A percentile compares a stretch with the other conserved stretches of the same genome.
Evolutionary conservation across 2,888 invertebrate genomes (phyloP).

Genomic region (Bugula neritina): DNA sequence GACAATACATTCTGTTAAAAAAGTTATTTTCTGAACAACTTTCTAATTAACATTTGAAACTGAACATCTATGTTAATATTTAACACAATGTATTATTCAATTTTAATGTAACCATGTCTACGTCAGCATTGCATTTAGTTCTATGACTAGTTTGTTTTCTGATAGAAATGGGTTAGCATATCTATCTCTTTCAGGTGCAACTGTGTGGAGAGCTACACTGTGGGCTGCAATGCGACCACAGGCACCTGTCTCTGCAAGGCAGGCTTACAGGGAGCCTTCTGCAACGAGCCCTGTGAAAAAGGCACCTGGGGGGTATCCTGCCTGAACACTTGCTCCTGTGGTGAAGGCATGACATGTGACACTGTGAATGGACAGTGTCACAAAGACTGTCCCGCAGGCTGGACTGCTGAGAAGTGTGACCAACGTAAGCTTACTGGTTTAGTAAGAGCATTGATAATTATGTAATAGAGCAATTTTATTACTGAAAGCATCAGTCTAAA

Average conservation of each 20-base stretch:
- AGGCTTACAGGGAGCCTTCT: conserved; percentile 46
- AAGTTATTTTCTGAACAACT: too few species aligned
- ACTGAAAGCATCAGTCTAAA: too few species aligned
- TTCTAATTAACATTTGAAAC: too few species aligned
- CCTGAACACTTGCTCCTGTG: conserved; percentile 41
- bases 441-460: too few species aligned
- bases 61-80: too few species aligned
- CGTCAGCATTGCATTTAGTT: too few species aligned
- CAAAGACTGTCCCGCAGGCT: conserved; percentile 46
- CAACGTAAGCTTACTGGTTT: conserved; percentile 44
- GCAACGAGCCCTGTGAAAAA: conserved; percentile 48
- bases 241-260: conserved; percentile 24
- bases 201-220: conserved; percentile 19
- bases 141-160: too few species aligned
- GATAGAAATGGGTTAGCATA: too few species aligned
- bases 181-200: conserved; percentile 7
- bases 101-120: too few species aligned
- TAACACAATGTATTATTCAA: too few species aligned
- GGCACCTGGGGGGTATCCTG: conserved; percentile 46
- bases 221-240: conserved; percentile 13
- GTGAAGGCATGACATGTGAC: conserved; percentile 41
- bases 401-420: conserved; percentile 46
- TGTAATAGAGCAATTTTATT: too few species aligned
- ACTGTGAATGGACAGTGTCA: conserved; percentile 46
- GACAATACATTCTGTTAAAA: too few species aligned